Conservation (phyloP, 2,888 invertebrate species). For the Eupithecia tripunctaria region DNA sequence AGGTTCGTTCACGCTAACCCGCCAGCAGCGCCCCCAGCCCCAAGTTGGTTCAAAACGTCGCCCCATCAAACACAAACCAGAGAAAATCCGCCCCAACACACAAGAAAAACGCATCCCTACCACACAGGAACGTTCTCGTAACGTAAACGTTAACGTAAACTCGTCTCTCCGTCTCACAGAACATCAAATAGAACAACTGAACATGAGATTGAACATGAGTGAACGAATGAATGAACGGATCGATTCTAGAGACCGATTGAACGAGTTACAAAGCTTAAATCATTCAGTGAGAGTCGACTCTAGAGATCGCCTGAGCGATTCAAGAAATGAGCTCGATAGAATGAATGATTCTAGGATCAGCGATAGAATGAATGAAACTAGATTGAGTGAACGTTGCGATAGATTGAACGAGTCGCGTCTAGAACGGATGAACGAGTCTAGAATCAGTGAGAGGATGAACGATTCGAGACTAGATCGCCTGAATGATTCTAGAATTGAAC, state of each 20-base stretch:
- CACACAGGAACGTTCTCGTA: slow-evolving; percentile 43
- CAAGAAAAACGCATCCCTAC: slow-evolving; percentile 44
- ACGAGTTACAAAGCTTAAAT: slow-evolving; percentile 36
- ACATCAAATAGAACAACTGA: slow-evolving; percentile 57
- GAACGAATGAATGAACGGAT: slow-evolving; percentile 40
- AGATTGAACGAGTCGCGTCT: slow-evolving; percentile 52
- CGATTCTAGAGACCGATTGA: slow-evolving; percentile 35
- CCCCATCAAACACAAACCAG: slow-evolving; percentile 51
- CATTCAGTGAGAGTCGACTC: slow-evolving; percentile 46
- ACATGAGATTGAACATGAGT: slow-evolving; percentile 50
- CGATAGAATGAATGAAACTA: slow-evolving; percentile 64
- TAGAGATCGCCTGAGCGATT: slow-evolving; percentile 59
- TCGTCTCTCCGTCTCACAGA: slow-evolving; percentile 51
- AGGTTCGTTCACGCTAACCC: slow-evolving; percentile 71
- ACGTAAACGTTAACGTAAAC: slow-evolving; percentile 16
- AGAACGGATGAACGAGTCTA: slow-evolving; percentile 51
- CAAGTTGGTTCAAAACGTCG: slow-evolving; percentile 75
- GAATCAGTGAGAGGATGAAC: slow-evolving; percentile 47
- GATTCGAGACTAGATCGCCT: slow-evolving; percentile 50
- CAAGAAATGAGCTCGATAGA: slow-evolving; percentile 51
- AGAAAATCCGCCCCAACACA: slow-evolving; percentile 44
- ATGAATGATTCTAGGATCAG: slow-evolving; percentile 60
- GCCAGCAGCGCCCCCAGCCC: slow-evolving; percentile 76
- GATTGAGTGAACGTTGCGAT: slow-evolving; percentile 46
- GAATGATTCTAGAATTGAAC: slow-evolving; percentile 53